phyloP scores from a whole-genome alignment of 2,888 invertebrate species.

The Tinea semifulvella region DNA sequence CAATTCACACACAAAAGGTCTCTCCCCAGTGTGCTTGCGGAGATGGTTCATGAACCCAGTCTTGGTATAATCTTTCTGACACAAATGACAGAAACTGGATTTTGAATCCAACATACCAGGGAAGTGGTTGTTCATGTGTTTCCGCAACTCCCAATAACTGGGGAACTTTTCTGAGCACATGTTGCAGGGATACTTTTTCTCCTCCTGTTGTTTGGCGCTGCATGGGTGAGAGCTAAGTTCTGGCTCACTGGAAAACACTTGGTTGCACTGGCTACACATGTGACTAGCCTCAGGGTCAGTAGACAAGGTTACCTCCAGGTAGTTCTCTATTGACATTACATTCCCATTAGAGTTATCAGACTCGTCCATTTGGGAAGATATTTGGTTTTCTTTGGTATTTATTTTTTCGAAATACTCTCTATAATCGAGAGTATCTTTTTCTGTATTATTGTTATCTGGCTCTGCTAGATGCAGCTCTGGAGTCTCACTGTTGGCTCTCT shows the following conservation, averaged over 20 bases:
- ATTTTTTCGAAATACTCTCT: conserved; percentile 50
- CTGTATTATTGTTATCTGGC: conserved; percentile 55
- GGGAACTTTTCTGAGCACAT: conserved; percentile 60
- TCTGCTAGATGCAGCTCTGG: conserved; percentile 57
- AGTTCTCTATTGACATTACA: conserved; percentile 62
- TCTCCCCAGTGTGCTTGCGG: conserved; percentile 59
- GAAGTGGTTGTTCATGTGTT: conserved; percentile 60
- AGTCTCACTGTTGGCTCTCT: conserved; percentile 53
- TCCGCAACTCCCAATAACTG: conserved; percentile 60
- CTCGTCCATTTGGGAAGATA: conserved; percentile 46
- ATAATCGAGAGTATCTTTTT: conserved; percentile 47
- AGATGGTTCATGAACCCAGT: conserved; percentile 65
- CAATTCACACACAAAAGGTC: conserved; percentile 62
- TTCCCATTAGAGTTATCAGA: conserved; percentile 59
- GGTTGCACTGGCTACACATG: conserved; percentile 58
- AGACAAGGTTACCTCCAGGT: conserved; percentile 60
- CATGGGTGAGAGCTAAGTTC: conserved; percentile 51
- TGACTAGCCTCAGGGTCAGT: conserved; percentile 63
- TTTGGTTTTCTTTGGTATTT: conserved; percentile 50
- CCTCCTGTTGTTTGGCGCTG: conserved; percentile 53
- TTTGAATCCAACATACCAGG: conserved; percentile 63
- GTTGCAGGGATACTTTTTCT: conserved; percentile 61
- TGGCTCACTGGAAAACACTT: conserved; percentile 57
- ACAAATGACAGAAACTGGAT: conserved; percentile 63
- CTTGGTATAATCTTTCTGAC: conserved; percentile 63